Base-by-base conservation (phyloP, 1,140 invertebrate species). In the Pogonus chalceus region DNA sequence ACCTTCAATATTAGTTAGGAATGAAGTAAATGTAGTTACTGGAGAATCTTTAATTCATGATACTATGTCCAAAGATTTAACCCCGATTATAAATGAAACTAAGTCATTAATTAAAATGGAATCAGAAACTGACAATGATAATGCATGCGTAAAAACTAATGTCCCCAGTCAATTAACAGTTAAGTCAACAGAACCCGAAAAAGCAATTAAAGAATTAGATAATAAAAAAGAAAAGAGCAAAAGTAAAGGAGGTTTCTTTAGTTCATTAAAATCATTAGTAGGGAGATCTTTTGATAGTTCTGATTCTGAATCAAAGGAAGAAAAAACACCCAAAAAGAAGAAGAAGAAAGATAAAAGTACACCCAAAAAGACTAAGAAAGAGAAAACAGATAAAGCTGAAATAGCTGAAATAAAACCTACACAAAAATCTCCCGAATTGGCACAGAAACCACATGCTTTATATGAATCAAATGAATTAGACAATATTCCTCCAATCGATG, bases 71-170 rank as follows among this genome's bases (percentile, higher is more conserved):
- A 2, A 20, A 10, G 60, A 65, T 54, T 49, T 59, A 46, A 62
- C 61, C 54, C 51, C 51, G 1, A 49, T 60, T 49, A 53, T 56
- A 23, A 55, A 60, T 37, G 54, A 61, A 63, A 67, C 67, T 62
- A 65, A 67, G 57, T 62, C 61, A 60, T 65, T 69, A 58, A 69
- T 65, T 46, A 43, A 62, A 58, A 62, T 60, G 57, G 67, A 68
- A 59, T 61, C 67, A 56, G 61, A 58, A 51, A 57, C 57, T 35
- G 64, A 66, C 9, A 43, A 12, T 43, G 18, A 7, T 14, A 31
- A 4, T 14, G 35, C 54, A 59, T 57, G 60, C 63, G 14, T 56
- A 60, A 35, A 56, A 60, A 54, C 51, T 58, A 22, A 47, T 49
- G 16, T 22, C 35, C 35, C 56, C 53, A 54, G 18, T 39, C 16